Percentiles rank a stretch among this genome's conserved stretches.
Conservation (phyloP, 2,888 invertebrate genomes). For the Congeria kusceri region DNA sequence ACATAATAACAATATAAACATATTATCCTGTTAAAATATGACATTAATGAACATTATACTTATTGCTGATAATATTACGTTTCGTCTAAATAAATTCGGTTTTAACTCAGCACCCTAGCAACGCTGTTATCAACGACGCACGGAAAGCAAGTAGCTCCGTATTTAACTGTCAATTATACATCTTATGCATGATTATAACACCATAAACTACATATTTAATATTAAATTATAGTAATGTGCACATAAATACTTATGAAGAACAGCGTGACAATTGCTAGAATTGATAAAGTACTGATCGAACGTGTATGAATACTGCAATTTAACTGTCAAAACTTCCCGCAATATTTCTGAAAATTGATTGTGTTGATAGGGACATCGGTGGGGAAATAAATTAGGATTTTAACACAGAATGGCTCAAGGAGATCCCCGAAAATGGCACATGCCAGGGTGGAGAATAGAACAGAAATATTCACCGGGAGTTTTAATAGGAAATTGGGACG, state of each 20-base stretch:
- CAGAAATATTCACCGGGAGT: conserved; percentile 82
- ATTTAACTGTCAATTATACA: no score
- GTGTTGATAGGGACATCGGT: conserved; percentile 8
- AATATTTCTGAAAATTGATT: conserved; percentile 41
- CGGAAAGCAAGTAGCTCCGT: neutral
- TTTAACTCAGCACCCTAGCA: conserved; percentile 30
- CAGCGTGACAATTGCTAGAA: neutral
- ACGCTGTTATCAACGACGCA: conserved; percentile 36
- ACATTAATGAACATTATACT: no score
- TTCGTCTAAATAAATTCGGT: no score
- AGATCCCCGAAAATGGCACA: conserved; percentile 76
- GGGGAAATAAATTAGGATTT: conserved; percentile 8
- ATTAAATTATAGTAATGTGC: neutral
- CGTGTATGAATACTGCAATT: conserved; percentile 23
- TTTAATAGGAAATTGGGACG: conserved; percentile 84
- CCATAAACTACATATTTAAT: neutral
- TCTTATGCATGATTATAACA: no score
- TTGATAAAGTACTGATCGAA: neutral
- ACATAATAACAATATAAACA: no score
- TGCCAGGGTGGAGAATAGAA: conserved; percentile 84
- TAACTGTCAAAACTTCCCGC: conserved; percentile 47
- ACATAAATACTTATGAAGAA: neutral
- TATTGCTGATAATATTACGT: no score
- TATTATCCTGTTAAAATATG: no score
- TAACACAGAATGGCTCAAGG: conserved; percentile 69